phyloP scores from a whole-genome alignment of 1,140 invertebrate genomes.

The Brachionus sp. region DNA sequence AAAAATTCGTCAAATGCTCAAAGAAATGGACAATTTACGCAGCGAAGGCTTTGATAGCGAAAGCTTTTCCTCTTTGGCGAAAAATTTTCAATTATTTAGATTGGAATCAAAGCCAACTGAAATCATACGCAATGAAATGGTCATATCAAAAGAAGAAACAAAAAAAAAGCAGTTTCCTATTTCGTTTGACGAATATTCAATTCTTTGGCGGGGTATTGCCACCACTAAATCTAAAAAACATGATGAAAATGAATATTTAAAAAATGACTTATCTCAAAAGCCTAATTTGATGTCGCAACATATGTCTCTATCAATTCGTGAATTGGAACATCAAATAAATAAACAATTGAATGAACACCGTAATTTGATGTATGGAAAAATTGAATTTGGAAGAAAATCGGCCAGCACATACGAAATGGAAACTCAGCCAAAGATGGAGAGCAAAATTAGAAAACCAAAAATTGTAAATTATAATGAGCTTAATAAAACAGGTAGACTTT shows the following conservation, averaged over 20 bases:
- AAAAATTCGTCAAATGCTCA: slow-evolving; percentile 23
- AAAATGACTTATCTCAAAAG: not conserved
- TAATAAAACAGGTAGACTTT: not conserved
- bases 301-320: slow-evolving; percentile 13
- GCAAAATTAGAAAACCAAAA: not conserved
- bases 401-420: not conserved
- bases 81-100: slow-evolving; percentile 34
- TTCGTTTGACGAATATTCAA: slow-evolving; percentile 28
- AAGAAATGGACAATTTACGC: slow-evolving; percentile 6
- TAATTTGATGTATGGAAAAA: slow-evolving; percentile 33
- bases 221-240: slow-evolving; percentile 31
- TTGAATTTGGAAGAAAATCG: slow-evolving; percentile 1
- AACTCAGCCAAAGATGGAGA: not conserved
- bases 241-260: slow-evolving; percentile 36
- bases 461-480: slow-evolving; percentile 1
- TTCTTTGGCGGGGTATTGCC: slow-evolving; percentile 29
- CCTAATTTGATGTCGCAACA: slow-evolving; percentile 38
- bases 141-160: not conserved
- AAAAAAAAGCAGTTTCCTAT: not conserved
- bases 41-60: not conserved
- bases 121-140: not conserved
- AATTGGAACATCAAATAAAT: slow-evolving; percentile 34
- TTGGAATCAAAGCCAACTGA: slow-evolving; percentile 9
- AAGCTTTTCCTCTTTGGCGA: not conserved
- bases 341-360: slow-evolving; percentile 23